Evolutionary conservation across 2,888 invertebrate genomes (phyloP).

Genomic region (Capitulum mitella): DNA sequence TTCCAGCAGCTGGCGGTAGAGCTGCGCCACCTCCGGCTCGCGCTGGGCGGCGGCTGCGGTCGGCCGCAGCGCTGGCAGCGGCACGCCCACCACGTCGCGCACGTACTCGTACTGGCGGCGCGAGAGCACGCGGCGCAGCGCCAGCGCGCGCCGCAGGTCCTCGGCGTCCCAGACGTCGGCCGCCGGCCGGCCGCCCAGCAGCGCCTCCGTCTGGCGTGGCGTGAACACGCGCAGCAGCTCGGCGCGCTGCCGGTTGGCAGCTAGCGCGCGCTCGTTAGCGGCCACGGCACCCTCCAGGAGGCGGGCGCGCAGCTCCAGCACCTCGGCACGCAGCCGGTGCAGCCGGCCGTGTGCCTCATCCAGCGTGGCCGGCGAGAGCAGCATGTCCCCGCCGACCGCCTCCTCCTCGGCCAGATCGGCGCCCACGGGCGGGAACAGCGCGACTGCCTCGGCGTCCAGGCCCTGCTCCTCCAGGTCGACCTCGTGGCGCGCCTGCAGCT

Average conservation of each 20-base stretch:
- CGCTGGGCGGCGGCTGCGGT: background rate
- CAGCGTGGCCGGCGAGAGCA: background rate
- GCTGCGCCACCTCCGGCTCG: background rate
- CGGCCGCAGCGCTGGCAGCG: background rate
- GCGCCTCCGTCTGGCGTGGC: background rate
- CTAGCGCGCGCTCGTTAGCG: background rate
- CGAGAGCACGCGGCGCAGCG: background rate
- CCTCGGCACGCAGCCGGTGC: background rate
- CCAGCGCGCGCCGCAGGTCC: background rate
- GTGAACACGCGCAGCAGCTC: background rate
- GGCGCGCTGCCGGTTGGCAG: background rate
- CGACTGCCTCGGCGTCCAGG: background rate
- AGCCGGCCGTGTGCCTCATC: background rate
- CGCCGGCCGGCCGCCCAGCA: background rate
- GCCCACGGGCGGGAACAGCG: background rate
- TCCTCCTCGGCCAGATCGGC: background rate
- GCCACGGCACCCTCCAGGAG: background rate
- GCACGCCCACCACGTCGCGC: background rate
- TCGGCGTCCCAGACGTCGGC: background rate
- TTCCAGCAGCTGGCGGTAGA: background rate
- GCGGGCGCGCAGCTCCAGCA: background rate
- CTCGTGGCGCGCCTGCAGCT: background rate
- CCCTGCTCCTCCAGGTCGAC: background rate
- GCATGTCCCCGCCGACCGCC: background rate
- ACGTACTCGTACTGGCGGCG: conserved; percentile 2